Evolutionary conservation across 2,797 vertebrate genomes (phyloP).

Genomic region (Hydrophis major): DNA sequence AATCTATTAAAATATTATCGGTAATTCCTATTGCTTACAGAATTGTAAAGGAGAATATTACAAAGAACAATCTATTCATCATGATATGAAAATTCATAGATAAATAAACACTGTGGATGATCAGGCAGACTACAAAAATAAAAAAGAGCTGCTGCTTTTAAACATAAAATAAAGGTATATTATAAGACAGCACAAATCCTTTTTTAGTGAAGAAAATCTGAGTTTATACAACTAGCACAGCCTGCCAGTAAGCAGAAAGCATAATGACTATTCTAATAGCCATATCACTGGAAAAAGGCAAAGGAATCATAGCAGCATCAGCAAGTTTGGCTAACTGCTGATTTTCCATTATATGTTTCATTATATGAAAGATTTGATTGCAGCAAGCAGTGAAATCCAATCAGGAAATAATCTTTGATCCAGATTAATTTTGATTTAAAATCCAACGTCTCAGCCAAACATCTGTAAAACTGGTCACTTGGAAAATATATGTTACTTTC

Average conservation of each 20-base stretch:
- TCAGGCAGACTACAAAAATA: conserved; percentile 5
- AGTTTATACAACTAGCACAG: not conserved
- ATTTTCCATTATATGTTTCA: not conserved
- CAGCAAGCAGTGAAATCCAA: conserved; percentile 32
- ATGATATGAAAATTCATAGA: not conserved
- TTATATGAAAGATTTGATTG: conserved; percentile 13
- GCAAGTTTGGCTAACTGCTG: conserved; percentile 18
- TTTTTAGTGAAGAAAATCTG: not conserved
- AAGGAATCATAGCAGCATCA: not conserved
- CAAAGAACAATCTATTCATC: conserved; percentile 5
- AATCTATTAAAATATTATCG: conserved; percentile 19
- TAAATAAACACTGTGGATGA: conserved; percentile 11
- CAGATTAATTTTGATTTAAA: conserved; percentile 58
- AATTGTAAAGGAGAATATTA: conserved; percentile 27
- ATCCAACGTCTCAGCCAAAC: conserved; percentile 52
- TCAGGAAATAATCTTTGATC: conserved; percentile 41
- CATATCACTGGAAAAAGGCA: not conserved
- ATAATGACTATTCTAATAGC: not conserved
- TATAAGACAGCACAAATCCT: accelerated
- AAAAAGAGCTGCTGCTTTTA: not conserved
- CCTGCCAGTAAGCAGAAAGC: not conserved
- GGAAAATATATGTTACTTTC: conserved; percentile 54
- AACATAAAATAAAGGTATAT: not conserved
- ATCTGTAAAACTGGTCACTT: conserved; percentile 47
- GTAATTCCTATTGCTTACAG: not conserved